Evolutionary conservation across 2,113 vertebrate genomes (phyloP), one percentile per base, ranked within the genome.

Genomic region (Pongo abelii): DNA sequence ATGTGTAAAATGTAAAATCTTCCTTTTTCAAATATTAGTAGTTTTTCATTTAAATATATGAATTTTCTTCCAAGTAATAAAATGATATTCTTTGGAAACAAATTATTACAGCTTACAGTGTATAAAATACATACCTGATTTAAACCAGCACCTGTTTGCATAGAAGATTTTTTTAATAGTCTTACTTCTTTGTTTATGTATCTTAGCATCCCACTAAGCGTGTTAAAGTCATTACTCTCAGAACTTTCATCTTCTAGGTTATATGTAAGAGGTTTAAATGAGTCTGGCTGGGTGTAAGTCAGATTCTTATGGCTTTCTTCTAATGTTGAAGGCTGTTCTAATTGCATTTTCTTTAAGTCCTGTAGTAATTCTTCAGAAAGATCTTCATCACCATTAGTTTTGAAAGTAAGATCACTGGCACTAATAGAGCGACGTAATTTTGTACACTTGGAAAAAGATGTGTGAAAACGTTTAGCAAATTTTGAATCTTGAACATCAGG

Each of bases 121-220:
- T 59, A 91, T 86, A 23, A 96, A 70, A 90, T 85, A 98, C 97
- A 95, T 97, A 98, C 98, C 98, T 98, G 98, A 96, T 95, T 97
- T 95, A 94, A 91, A 96, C 89, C 94, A 95, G 92, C 22, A 89
- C 90, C 90, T 96, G 96, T 85, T 79, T 96, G 94, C 46, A 90
- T 14, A 61, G 97, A 97, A 69, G 98, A 97, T 23, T 89, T 98
- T 97, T 98, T 98, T 75, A 98, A 92, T 23, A 97, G 80, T 96
- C 97, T 98, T 91, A 98, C 98, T 96, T 98, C 98, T 95, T 98
- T 98, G 97, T 98, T 98, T 96, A 99, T 98, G 72, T 99, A 98
- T 86, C 97, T 98, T 52, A 98, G 97, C 98, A 99, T 98, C 77
- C 98, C 98, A 96, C 98, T 98, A 93, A 99, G 98, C 69, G 98